Conservation (phyloP, 2,888 invertebrate species). For the Euclidia mi region DNA sequence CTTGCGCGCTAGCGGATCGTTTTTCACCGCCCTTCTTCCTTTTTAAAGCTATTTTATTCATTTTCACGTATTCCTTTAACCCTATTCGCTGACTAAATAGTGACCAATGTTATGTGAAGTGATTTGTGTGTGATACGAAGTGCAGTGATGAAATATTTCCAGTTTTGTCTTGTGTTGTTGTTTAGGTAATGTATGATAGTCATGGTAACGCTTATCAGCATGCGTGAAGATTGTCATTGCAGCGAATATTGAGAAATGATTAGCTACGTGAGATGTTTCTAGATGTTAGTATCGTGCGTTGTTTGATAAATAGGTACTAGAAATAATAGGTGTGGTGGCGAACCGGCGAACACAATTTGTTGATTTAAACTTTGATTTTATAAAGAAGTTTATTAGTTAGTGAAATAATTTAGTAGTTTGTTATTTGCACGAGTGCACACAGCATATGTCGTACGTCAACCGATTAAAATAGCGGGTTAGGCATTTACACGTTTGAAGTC, state of each 20-base stretch:
- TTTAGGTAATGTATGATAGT: slow-evolving; percentile 73
- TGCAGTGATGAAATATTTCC: slow-evolving; percentile 78
- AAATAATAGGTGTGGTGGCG: too few relatives aligned
- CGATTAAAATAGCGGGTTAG: too few relatives aligned
- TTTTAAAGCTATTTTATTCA: slow-evolving; percentile 29
- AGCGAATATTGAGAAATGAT: not conserved
- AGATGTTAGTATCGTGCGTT: not conserved
- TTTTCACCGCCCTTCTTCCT: slow-evolving; percentile 73
- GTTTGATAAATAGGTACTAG: too few relatives aligned
- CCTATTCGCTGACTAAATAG: slow-evolving; percentile 4
- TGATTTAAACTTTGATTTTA: too few relatives aligned
- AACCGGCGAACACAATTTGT: too few relatives aligned
- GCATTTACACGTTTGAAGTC: too few relatives aligned
- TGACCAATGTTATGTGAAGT: slow-evolving; percentile 47
- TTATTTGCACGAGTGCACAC: too few relatives aligned
- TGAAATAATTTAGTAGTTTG: too few relatives aligned
- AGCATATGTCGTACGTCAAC: too few relatives aligned
- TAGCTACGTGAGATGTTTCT: not conserved
- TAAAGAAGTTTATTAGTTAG: too few relatives aligned
- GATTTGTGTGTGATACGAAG: slow-evolving; percentile 31
- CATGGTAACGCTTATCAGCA: slow-evolving; percentile 8
- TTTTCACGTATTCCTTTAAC: not conserved
- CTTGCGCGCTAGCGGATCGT: slow-evolving; percentile 74
- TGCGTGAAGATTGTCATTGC: not conserved
- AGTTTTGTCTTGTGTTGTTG: slow-evolving; percentile 79